Base-by-base conservation (phyloP, 1,140 invertebrate species). In the Atopsyche davidsoni region DNA sequence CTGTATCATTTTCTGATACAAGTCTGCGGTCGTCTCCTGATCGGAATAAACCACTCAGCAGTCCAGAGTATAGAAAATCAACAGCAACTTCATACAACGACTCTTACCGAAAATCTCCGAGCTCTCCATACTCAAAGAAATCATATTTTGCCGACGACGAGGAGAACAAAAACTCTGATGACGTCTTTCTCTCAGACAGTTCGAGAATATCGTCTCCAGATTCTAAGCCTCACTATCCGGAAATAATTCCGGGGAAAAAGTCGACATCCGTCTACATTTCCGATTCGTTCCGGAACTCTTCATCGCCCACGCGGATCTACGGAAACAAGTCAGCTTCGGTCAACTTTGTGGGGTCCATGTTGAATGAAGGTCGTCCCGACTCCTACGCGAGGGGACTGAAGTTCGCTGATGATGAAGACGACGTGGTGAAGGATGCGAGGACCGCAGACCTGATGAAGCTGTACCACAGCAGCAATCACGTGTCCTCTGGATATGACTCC, bases 371-470 rank as follows among this genome's bases (percentile, higher is more conserved):
- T 18, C 31, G 7, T 21, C 31, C 32, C 31, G 21, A 16, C 3
- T 9, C 10, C 16, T 34, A 36, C 13, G 17, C 31, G 14, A 21
- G 17, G n/a, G 28, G 28, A n/a, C 25, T 34, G 2, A 7, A 18
- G 10, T 45, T 13, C 19, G 39, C 36, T 11, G 51, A 53, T 22
- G 41, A 43, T 11, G 45, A 53, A 18, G 36, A 35, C 11, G 41
- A 43, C 41, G 9, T 24, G 7, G 4, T 23, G n/a, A 53, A 53
- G 31, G 44, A 53, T 21, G 18, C 51, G 2, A 46, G 51, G 25
- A 39, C 19, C 31, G 22, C 40, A 11, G 40, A 46, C 11, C 28
- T 53, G 38, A 42, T 53, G 51, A 46, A 53, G 17, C 40, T 34
- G 38, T 53, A 53, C 38, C 19, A 42, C 47, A n/a, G n/a, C n/a